phyloP scores from a whole-genome alignment of 1,140 invertebrate genomes.

The Gryon sp. region DNA sequence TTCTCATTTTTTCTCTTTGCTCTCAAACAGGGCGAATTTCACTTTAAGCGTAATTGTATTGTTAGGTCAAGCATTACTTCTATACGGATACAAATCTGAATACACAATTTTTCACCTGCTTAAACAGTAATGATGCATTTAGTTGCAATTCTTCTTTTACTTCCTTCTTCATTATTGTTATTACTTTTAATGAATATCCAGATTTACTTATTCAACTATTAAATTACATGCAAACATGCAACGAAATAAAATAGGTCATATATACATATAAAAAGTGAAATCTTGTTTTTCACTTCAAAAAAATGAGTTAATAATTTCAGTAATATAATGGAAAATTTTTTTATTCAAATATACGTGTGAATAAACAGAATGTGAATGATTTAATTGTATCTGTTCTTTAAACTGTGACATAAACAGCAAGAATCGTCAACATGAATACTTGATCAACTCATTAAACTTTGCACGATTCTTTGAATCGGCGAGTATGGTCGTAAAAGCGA shows the following conservation, averaged over 20 bases:
- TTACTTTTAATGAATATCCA: too few relatives aligned
- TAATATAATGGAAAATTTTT: too few relatives aligned
- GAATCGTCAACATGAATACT: not conserved
- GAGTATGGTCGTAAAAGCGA: slow-evolving; percentile 8
- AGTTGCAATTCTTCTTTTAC: too few relatives aligned
- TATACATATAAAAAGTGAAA: slow-evolving; percentile 51
- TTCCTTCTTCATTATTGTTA: too few relatives aligned
- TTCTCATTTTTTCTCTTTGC: too few relatives aligned
- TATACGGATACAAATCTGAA: too few relatives aligned
- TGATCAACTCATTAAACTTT: slow-evolving; percentile 27
- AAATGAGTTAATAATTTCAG: too few relatives aligned
- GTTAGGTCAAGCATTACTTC: slow-evolving; percentile 27
- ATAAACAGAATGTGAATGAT: not conserved
- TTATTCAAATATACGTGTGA: too few relatives aligned
- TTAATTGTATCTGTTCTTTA: slow-evolving; percentile 11
- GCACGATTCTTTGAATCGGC: not conserved
- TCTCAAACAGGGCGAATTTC: slow-evolving; percentile 8
- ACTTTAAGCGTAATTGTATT: slow-evolving; percentile 8
- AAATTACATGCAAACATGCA: too few relatives aligned
- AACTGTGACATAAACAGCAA: slow-evolving; percentile 5
- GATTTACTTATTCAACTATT: too few relatives aligned
- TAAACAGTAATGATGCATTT: too few relatives aligned
- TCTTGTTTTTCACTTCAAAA: slow-evolving; percentile 55
- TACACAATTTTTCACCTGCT: too few relatives aligned
- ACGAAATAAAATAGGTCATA: slow-evolving; percentile 44